Base-by-base conservation (phyloP, 2,113 vertebrate genomes). In the Aptenodytes forsteri region DNA sequence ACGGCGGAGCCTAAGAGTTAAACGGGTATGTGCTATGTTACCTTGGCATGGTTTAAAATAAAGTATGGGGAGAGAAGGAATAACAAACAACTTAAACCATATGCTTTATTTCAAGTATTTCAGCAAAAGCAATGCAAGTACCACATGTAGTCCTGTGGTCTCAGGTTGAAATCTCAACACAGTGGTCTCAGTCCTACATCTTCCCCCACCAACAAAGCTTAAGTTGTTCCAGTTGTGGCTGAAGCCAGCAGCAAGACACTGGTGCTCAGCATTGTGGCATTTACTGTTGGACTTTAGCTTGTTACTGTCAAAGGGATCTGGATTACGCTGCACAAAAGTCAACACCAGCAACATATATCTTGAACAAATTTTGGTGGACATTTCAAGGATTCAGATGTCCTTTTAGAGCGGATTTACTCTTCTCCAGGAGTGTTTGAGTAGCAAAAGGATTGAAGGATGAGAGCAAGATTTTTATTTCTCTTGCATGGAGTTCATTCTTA, bases 1-100 rank as follows among this genome's bases (percentile, higher is more conserved):
- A 77, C 98, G 99, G 27, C 98, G 98, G 52, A 99, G 99, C 92
- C 90, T 99, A 30, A 95, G 99, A 88, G 97, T 99, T n/a, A 99
- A 98, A 97, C 96, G 96, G 98, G 99, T 99, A 98, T 0, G 98
- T 98, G 82, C 61, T 42, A 0, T 1, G 2, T 92, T n/a, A 62
- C 52, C 46, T 52, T 54, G 15, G 11, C 1, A 0, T 9, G 38
- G 22, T 44, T 78, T 70, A 27, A 75, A 34, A 38, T 20, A 8
- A 54, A 82, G 14, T 6, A 3, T 16, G 40, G 49, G 58, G 17
- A 70, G 50, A 30, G 13, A 7, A 42, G 29, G 42, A 85, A 32
- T 46, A 47, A 29, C 55, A 81, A 55, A 11, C 13, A 3, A 18
- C 36, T 72, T 34, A 34, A 69, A 61, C 22, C 10, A 16, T 66